These are phyloP conservation scores for Mercenaria mercenaria DNA, from an alignment of 1,140 invertebrate genomes.

Conservation along the genomic window DNA sequence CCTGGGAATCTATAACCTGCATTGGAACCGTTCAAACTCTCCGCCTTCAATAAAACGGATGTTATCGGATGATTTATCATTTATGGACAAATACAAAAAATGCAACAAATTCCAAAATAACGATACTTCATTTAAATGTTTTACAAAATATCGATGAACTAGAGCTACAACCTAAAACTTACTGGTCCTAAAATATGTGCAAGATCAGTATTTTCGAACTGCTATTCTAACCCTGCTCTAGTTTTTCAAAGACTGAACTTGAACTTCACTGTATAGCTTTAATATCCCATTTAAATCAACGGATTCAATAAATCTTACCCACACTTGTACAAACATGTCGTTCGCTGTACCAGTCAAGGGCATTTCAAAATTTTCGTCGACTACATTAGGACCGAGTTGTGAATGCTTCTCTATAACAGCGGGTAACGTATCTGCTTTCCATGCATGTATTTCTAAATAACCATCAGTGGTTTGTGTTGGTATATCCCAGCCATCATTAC, in stretches of 20 bases:
- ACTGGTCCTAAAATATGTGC: no score
- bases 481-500: not conserved
- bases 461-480: not conserved
- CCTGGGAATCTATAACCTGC: slow-evolving; percentile 19
- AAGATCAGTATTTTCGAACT: no score
- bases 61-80: no score
- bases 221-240: no score
- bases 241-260: no score
- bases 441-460: slow-evolving; percentile 1
- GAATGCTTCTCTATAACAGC: not conserved
- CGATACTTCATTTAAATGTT: no score
- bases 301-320: slow-evolving; percentile 7
- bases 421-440: not conserved
- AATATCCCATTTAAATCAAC: no score
- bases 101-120: no score
- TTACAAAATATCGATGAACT: no score
- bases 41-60: not conserved
- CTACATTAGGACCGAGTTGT: not conserved
- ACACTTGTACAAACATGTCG: not conserved
- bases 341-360: not conserved
- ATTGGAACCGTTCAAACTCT: not conserved
- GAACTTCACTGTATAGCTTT: no score
- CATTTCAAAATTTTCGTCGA: slow-evolving; percentile 19
- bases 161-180: no score
- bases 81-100: no score